A percentile compares a stretch with the other conserved stretches of the same genome.
These are phyloP conservation scores for Myotis davidii DNA, from an alignment of 2,113 vertebrate genomes.

Conservation along the genomic window DNA sequence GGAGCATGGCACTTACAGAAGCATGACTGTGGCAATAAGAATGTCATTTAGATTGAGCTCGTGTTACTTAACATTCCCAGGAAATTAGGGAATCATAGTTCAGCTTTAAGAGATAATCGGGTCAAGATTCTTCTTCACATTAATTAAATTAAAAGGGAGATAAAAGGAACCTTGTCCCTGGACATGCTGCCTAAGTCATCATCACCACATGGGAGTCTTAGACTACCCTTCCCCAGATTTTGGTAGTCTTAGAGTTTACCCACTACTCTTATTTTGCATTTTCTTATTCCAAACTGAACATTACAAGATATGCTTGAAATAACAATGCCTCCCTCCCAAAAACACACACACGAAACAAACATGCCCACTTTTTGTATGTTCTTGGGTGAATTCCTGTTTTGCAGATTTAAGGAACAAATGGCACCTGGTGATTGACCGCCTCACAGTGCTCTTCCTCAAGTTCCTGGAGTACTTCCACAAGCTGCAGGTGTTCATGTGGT, in stretches of 20 bases:
- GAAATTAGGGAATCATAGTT: not conserved
- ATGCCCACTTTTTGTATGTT: not conserved
- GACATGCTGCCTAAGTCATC: no score
- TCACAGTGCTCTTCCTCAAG: constrained; percentile 96
- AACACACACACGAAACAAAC: not conserved
- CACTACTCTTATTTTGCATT: not conserved
- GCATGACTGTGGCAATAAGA: not conserved
- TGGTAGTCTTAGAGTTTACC: not conserved
- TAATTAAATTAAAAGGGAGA: not conserved
- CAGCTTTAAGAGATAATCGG: not conserved
- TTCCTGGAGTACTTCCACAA: constrained; percentile 98
- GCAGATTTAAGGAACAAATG: constrained; percentile 96
- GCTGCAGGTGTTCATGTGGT: constrained; percentile 97
- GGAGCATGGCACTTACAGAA: not conserved
- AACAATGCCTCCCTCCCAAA: not conserved
- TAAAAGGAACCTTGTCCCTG: not conserved
- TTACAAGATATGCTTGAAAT: not conserved
- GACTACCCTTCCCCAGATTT: no score
- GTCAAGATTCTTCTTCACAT: not conserved
- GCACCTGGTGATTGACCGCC: constrained; percentile 97
- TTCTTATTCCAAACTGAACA: not conserved
- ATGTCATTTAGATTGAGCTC: not conserved
- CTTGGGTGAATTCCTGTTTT: constrained; percentile 7
- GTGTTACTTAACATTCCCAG: not conserved
- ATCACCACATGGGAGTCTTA: not conserved